Evolutionary conservation across 2,888 invertebrate genomes (phyloP), one percentile per base, ranked within the genome.

Genomic region (Scaeva pyrastri): DNA sequence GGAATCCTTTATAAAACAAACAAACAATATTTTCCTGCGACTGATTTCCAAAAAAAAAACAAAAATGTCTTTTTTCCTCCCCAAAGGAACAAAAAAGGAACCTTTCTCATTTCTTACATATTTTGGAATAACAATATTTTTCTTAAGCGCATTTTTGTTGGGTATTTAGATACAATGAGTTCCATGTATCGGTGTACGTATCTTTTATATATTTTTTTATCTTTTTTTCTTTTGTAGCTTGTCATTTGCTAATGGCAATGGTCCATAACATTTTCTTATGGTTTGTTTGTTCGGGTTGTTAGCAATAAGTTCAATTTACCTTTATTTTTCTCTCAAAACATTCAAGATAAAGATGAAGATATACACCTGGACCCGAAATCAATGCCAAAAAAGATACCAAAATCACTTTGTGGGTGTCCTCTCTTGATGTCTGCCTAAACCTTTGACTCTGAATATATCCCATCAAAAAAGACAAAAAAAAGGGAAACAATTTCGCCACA

Each of bases 251-350:
- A 60, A 66, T 62, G 60, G 52, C 36, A 60, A 66, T 62, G 60
- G 52, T 45, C 45, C 60, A 39, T 43, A 52, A 19, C 21, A 58
- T 45, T 58, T 50, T 64, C n/a, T 21, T 12, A 3, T 16, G 21
- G 36, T 39, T 36, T 60, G 19, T n/a, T 70, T 45, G 3, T 39
- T n/a, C n/a, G n/a, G n/a, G n/a, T 66, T 56, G 36, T 48, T 76
- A 60, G 68, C 66, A 72, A 72, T 48, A 60, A 68, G 45, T 45
- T 75, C 52, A 71, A 68, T 66, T 43, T 26, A 55, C 19, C 26
- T 74, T 50, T n/a, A n/a, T n/a, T 52, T 66, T 11, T 23, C 74
- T 71, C 70, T 56, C 73, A 74, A 78, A 48, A 83, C 6, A 77
- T 64, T 80, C 23, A n/a, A 14, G 23, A 55, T 11, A 26, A 26